Evolutionary conservation across 2,113 vertebrate species (phyloP), one percentile per base, ranked within the genome.

Genomic region (Saimiri boliviensis): DNA sequence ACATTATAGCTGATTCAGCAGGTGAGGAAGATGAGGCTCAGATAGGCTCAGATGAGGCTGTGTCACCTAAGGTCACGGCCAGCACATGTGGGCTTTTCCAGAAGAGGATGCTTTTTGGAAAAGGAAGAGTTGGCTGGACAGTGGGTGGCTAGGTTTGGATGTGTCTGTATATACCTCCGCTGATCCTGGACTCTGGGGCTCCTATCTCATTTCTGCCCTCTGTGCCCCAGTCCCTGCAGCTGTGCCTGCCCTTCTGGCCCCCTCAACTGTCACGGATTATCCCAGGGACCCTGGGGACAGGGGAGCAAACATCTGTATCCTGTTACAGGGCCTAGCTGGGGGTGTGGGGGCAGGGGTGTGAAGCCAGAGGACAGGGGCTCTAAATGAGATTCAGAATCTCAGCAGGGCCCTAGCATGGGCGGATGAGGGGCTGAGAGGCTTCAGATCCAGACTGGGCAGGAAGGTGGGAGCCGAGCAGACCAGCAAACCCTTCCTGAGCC

Each of bases 361-460:
- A 68, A 91, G 79, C 52, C 93, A 56, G 82, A 66, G 45, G 66
- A 92, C 74, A 7, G 20, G 40, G 37, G 71, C 45, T 76, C 91
- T 98, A 98, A 98, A 97, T 98, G 91, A 95, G 95, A 97, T 97
- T 98, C 98, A 98, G 98, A 96, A 58, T 92, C 87, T 77, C 42
- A 0, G 79, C 49, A 23, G 93, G 19, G 56, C 81, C 80, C 86
- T 81, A 3, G 81, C 32, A 25, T 32, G 74, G 76, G 86, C 5
- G 45, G 96, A 74, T 32, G 83, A 90, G 88, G 93, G 95, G 94
- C 95, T 16, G 1, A 89, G 89, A 94, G 86, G 71, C 91, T 20
- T 21, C 35, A 6, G 82, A 84, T 54, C 80, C 20, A 5, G 73
- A 94, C 49, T 7, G 70, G 68, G 95, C 98, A 97, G 97, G 97